Conservation (phyloP, 2,113 vertebrate species). For the Mixornis gularis region DNA sequence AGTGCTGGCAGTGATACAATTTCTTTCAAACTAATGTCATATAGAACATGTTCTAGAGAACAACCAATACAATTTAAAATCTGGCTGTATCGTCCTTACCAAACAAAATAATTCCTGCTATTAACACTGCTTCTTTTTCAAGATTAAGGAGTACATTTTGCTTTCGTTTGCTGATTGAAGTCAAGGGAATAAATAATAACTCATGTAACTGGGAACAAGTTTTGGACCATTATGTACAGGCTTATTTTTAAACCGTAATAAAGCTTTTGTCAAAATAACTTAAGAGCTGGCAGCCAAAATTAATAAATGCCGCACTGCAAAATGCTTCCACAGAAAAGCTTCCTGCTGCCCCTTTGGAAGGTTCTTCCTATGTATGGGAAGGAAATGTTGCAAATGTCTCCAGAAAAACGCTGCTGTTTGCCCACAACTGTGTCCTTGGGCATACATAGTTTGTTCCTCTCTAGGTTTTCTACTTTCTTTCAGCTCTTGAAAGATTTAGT, state of each 20-base stretch:
- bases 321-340: background rate
- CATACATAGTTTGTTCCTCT: background rate
- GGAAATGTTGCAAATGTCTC: background rate
- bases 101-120: conserved; percentile 10
- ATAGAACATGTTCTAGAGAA: background rate
- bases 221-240: background rate
- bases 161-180: background rate
- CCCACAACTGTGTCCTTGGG: background rate
- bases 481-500: background rate
- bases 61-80: background rate
- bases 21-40: conserved; percentile 5
- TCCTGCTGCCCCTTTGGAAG: background rate
- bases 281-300: background rate
- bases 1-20: conserved; percentile 1
- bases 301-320: background rate
- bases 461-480: background rate
- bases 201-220: background rate
- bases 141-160: background rate
- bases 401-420: rapidly evolving
- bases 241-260: background rate
- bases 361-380: background rate
- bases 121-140: background rate
- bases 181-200: background rate
- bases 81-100: background rate
- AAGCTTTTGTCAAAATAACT: conserved; percentile 13